Evolutionary conservation across 2,797 vertebrate species (phyloP), one percentile per base, ranked within the genome.

Genomic region (Galago senegalensis): DNA sequence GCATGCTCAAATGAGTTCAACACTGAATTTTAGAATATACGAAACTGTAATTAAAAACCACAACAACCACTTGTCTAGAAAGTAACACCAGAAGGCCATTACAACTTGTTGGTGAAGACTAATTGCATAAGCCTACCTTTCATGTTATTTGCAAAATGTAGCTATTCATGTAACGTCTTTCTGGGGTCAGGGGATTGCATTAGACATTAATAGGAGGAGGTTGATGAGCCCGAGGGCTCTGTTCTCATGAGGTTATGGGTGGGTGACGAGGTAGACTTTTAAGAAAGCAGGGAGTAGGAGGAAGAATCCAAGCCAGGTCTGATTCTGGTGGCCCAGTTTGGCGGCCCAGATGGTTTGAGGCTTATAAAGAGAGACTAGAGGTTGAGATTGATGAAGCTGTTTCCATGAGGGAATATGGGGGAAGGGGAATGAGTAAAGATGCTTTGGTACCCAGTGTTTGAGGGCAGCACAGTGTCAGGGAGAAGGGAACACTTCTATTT

Each of bases 81-180:
- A 25, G 40, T 4, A 89, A 79, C 7, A 49, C 63, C n/a, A 93
- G 53, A 72, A 56, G 21, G 2, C 65, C 5, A 18, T 21, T 70
- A 87, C 16, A 61, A 31, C 72, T 91, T 70, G 63, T 86, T 89
- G 56, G 60, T 80, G 23, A 89, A 93, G 77, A 69, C 18, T 56
- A 61, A 31, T 10, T 73, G 25, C 27, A 31, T 43, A 69, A 75
- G 16, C 31, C 31, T 92, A n/a, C 0, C 17, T 81, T 87, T 79
- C 25, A 56, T 20, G 23, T 56, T 40, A 31, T 49, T 89, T 81
- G 53, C 18, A 87, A 87, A 92, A 61, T 49, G 77, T 9, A 82
- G 23, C 25, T 90, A 23, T 90, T n/a, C 60, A 3, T 34, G 21
- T 58, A 67, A 84, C 27, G 81, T 72, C 49, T 82, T 95, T 70